A percentile compares a stretch with the other conserved stretches of the same genome.
phyloP scores from a whole-genome alignment of 2,797 vertebrate species.

The Columba guinea region DNA sequence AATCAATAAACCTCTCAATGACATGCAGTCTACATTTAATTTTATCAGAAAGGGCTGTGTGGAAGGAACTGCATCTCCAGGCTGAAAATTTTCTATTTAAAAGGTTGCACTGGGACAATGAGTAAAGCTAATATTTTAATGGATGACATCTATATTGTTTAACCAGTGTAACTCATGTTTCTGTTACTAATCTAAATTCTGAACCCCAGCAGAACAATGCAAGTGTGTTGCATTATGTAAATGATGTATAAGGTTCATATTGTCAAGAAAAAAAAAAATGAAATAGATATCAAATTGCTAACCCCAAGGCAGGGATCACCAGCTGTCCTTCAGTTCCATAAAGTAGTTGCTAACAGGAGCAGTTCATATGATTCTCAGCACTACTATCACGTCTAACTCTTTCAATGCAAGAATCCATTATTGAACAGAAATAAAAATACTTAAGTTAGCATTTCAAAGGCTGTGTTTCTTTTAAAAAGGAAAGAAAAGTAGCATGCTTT shows the following conservation, averaged over 20 bases:
- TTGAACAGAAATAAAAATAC: conserved; percentile 10
- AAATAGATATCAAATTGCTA: conserved; percentile 49
- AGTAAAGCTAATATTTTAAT: conserved; percentile 66
- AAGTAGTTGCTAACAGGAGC: conserved; percentile 38
- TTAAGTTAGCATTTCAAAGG: conserved; percentile 26
- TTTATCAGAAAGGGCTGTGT: conserved; percentile 45
- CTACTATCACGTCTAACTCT: conserved; percentile 36
- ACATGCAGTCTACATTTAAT: neutral
- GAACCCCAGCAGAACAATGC: conserved; percentile 31
- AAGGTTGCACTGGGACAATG: conserved; percentile 52
- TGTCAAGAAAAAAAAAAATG: neutral
- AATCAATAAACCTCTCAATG: conserved; percentile 26
- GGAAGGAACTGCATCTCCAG: neutral
- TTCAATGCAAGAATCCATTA: neutral
- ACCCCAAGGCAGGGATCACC: conserved; percentile 54
- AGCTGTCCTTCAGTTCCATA: conserved; percentile 50
- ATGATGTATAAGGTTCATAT: conserved; percentile 27
- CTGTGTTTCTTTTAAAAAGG: neutral
- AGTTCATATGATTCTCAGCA: conserved; percentile 10
- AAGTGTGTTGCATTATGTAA: conserved; percentile 65
- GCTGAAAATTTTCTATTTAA: conserved; percentile 51
- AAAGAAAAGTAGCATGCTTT: neutral
- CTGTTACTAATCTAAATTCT: conserved; percentile 58
- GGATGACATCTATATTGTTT: conserved; percentile 63
- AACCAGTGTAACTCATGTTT: conserved; percentile 46